Evolutionary conservation across 1,140 invertebrate genomes (phyloP).

Genomic region (Parasteatoda tepidariorum): DNA sequence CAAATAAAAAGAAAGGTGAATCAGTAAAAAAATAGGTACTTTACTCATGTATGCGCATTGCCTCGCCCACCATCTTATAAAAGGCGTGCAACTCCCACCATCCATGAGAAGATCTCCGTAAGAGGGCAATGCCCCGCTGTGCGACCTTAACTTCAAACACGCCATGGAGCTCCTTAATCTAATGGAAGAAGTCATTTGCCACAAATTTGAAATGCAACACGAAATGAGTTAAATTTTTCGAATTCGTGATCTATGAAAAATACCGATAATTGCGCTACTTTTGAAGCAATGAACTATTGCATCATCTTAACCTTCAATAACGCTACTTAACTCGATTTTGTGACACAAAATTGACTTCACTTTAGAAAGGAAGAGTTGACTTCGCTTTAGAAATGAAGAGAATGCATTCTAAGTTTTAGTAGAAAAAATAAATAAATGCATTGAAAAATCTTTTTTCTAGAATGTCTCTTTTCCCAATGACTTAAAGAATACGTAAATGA

Average conservation of each 20-base stretch:
- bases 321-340: too few relatives aligned
- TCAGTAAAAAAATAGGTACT: conserved; percentile 11
- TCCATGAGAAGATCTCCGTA: neutral
- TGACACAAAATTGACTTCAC: too few relatives aligned
- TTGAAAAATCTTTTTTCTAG: too few relatives aligned
- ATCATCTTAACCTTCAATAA: too few relatives aligned
- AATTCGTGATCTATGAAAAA: neutral
- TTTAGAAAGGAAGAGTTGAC: too few relatives aligned
- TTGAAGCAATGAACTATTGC: neutral
- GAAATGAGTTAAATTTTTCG: neutral
- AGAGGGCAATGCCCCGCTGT: conserved; percentile 37
- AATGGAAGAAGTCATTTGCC: neutral
- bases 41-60: conserved; percentile 8
- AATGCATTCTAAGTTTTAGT: too few relatives aligned
- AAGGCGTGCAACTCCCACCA: neutral
- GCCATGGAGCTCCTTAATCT: conserved; percentile 1
- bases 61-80: conserved; percentile 14
- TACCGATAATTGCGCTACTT: neutral
- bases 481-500: too few relatives aligned
- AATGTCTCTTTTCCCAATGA: too few relatives aligned
- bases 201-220: conserved; percentile 18
- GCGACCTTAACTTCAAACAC: conserved; percentile 41
- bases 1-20: conserved; percentile 12
- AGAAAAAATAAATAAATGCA: too few relatives aligned
- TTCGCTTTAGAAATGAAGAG: too few relatives aligned